Evolutionary conservation across 2,888 invertebrate species (phyloP), one percentile per base, ranked within the genome.

Genomic region (Conchocele bisecta): DNA sequence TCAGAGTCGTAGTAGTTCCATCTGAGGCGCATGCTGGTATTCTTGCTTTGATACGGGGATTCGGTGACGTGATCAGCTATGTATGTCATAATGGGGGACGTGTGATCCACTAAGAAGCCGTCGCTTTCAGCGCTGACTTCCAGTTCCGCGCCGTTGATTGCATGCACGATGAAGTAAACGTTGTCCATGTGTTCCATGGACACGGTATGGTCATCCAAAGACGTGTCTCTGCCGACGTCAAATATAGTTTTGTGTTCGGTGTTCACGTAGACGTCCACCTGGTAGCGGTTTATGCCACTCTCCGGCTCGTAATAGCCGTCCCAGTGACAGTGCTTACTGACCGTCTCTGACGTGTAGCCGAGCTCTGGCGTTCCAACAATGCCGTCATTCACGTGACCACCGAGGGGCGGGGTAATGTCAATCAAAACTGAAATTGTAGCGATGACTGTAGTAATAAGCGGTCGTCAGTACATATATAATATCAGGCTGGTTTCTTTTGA

Each of bases 1-100:
- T 84, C 82, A 0, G 33, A 42, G 50, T 84, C 84, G 13, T 63
- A 41, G 44, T 81, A 84, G 11, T 77, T 46, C 83, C 82, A 84
- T 17, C 50, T 63, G 1, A 81, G 37, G 65, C 65, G 28, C 39
- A 84, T 54, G 2, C 29, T 42, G 1, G 69, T 44, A 17, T 71
- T 71, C n/a, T 78, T 64, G 2, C 46, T 63, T 50, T 83, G 84
- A 41, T 69, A 82, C 0, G 54, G 17, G 1, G 24, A 9, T 6
- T 67, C 71, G n/a, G 26, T 56, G 3, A 64, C 37, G 24, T 67
- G 61, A 31, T 79, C 78, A n/a, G 54, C 35, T 4, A 39, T 37
- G 22, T 54, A 5, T 6, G 33, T 50, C 42, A 68, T 42, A 9
- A 50, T 35, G 1, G 82, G 82, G n/a, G 81, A 70, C 9, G 81